Evolutionary conservation across 2,797 vertebrate species (phyloP), one percentile per base, ranked within the genome.

Genomic region (Onychomys torridus): DNA sequence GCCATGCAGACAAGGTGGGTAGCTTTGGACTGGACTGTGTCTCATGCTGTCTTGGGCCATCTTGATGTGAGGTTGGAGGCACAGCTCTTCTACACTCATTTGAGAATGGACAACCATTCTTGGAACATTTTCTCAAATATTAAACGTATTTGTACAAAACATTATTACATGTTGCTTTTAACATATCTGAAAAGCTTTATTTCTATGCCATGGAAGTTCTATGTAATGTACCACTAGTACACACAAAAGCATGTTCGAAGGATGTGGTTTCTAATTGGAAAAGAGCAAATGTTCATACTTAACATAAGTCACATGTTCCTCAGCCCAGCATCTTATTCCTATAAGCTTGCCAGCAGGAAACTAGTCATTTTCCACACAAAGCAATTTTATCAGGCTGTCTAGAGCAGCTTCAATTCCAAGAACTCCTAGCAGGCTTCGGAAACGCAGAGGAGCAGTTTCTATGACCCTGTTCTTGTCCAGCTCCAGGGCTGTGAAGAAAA

Each of bases 151-250:
- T 97, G 98, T 98, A 97, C 98, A 57, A 99, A 98, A 98, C 98
- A 98, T 98, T 98, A 96, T 97, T 97, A 97, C 98, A 97, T 98
- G 96, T 98, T 98, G 99, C 99, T 97, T 98, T 98, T 98, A 97
- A 98, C 98, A 98, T 99, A 99, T 99, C 99, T 99, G 99, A 99
- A 99, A 98, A 97, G 96, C 98, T 98, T 97, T 99, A 99, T 99
- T 99, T 99, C 98, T 99, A 99, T 98, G 98, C 99, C 98, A 97
- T 96, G 97, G 98, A 94, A 97, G 98, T 98, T 98, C 98, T 97
- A 97, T 97, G 98, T 98, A 98, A 98, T 97, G 98, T 98, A 98
- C 97, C 97, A 98, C 98, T 98, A 98, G 92, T 98, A 98, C 98
- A 91, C 49, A 98, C 97, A 98, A 98, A 97, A 98, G 98, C 98